These are phyloP conservation scores for Cacoxenus indagator DNA, from an alignment of 2,888 invertebrate genomes.

Conservation along the genomic window DNA sequence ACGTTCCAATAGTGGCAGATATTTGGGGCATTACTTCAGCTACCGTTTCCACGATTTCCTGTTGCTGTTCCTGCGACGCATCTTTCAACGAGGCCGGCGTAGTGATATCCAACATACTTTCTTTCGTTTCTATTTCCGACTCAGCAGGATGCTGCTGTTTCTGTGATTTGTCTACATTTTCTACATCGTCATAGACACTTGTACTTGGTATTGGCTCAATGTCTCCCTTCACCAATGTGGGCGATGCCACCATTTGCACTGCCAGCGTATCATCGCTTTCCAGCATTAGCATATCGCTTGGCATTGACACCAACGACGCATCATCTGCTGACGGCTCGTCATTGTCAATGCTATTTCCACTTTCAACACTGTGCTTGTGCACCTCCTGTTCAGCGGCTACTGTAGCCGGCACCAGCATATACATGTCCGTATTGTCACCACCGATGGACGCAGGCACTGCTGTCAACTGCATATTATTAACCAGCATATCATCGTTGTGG, in stretches of 20 bases:
- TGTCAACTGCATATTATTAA: constrained; percentile 56
- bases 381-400: constrained; percentile 45
- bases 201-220: not conserved
- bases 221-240: constrained; percentile 39
- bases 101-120: not conserved
- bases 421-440: constrained; percentile 52
- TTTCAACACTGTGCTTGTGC: constrained; percentile 39
- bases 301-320: not conserved
- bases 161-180: not conserved
- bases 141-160: not conserved
- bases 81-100: not conserved
- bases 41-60: not conserved
- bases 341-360: constrained; percentile 47
- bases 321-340: constrained; percentile 19
- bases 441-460: constrained; percentile 45
- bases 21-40: constrained; percentile 15
- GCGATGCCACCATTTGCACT: constrained; percentile 52
- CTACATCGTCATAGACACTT: not conserved
- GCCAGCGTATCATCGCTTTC: constrained; percentile 58
- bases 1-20: not conserved
- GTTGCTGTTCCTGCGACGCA: not conserved
- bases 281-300: constrained; percentile 62
- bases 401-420: constrained; percentile 57
- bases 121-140: constrained; percentile 29
- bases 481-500: constrained; percentile 40